Evolutionary conservation across 1,140 invertebrate species (phyloP), one percentile per base, ranked within the genome.

Genomic region (Kradibia gibbosae): DNA sequence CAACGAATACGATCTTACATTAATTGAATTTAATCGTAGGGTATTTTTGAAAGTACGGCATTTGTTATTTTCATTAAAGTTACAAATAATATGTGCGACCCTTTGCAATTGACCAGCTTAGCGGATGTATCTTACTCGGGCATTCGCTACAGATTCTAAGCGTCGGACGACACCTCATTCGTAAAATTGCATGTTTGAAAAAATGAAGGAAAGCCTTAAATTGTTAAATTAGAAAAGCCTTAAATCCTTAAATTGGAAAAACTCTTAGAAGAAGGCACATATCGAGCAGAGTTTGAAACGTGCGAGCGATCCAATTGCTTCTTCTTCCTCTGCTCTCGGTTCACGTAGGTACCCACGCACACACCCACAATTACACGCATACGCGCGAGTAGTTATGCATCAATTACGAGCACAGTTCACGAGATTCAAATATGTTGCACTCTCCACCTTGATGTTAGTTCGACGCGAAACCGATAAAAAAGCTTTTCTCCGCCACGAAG

Each of bases 301-400:
- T 72, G 82, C 81, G 81, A 85, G 84, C 81, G 85, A 84, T 80
- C 48, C 82, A 83, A 67, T 62, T 80, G 83, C 83, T 85, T 82
- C 82, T 85, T 83, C 60, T 85, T 85, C 73, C 60, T 74, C 36
- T 79, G 11, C 55, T 65, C 34, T 74, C 62, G 25, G 73, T 50
- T 74, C 70, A 42, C 53, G 28, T 55, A 48, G 39, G n/a, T 57
- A 78, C 48, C 20, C 76, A 70, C 42, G 31, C 22, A 48, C 42
- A 65, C 55, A 17, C 20, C 20, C 39, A 8, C 39, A 1, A 13
- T 20, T 67, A 67, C 17, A 8, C 17, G 17, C 39, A 67, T 15
- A 67, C 7, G 31, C 10, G 53, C 17, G 31, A 3, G 31, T 7
- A 62, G 48, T n/a, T 20, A 22, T 76, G 13, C 74, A 62, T 55